A percentile compares a stretch with the other conserved stretches of the same genome.
Conservation (phyloP, 2,113 vertebrate genomes). For the Cromileptes altivelis region DNA sequence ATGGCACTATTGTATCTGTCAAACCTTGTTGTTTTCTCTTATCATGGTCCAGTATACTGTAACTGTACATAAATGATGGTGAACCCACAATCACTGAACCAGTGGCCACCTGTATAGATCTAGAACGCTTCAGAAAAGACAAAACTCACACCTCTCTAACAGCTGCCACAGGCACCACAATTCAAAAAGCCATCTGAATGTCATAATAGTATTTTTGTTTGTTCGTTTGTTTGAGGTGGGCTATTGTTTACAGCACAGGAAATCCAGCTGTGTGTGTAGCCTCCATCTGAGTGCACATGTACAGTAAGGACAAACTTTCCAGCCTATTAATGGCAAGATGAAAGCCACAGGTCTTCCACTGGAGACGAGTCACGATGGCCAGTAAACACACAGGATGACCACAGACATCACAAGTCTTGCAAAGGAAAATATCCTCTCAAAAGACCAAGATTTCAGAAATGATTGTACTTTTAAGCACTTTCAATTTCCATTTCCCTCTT, state of each 20-base stretch:
- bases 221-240: background rate
- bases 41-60: background rate
- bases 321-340: background rate
- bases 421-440: background rate
- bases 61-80: background rate
- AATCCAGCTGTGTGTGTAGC: background rate
- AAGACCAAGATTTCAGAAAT: conserved; percentile 33
- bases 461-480: background rate
- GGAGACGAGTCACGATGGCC: background rate
- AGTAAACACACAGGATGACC: background rate
- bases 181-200: no score
- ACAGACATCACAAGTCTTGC: background rate
- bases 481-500: conserved; percentile 29
- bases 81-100: background rate
- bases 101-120: background rate
- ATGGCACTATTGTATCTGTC: conserved; percentile 29
- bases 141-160: background rate
- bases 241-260: background rate
- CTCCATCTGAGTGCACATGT: no score
- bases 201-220: background rate
- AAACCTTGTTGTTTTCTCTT: background rate
- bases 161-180: no score
- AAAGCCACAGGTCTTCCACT: background rate
- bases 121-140: background rate
- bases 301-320: background rate